Evolutionary conservation across 2,797 vertebrate genomes (phyloP), one percentile per base, ranked within the genome.

Genomic region (Alauda arvensis): DNA sequence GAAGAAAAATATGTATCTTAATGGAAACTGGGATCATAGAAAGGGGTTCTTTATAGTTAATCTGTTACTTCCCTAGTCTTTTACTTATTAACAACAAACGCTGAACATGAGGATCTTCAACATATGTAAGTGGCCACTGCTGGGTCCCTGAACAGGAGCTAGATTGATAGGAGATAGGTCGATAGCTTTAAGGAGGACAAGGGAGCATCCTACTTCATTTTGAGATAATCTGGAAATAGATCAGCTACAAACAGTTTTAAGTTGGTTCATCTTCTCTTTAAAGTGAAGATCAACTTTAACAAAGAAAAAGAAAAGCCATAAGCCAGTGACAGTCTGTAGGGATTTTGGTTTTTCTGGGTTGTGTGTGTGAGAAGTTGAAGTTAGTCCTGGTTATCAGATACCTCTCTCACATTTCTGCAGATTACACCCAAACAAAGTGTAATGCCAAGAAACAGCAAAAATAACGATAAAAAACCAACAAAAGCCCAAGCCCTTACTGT

Each of bases 401-500:
- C 4, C 2, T 8, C 5, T 72, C 31, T 62, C 46, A 2, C 6
- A 55, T 72, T 75, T 74, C 20, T 83, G 28, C 28, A 74, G 5
- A 15, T 34, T 56, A 17, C 19, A 61, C 5, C 7, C 28, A 46
- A 57, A 15, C 6, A 72, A 84, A 49, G 49, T 17, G 1, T 51
- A 76, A 56, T n/a, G 4, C 4, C 8, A 75, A 78, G 26, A 67
- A 77, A 66, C 17, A 14, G 6, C 10, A 34, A 52, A 39, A n/a
- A 8, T 5, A 46, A 37, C 10, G 12, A 37, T 37, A 37, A 37
- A 37, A 37, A 37, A 37, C 37, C 37, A 37, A 39, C 10, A 33
- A 43, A 59, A 46, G 6, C 0, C 0, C 8, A 42, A 52, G 3
- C 1, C 8, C 13, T 57, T 31, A 61, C 2, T 33, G 23, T 33